Conservation (phyloP, 2,113 vertebrate genomes). For the Cavia aperea region DNA sequence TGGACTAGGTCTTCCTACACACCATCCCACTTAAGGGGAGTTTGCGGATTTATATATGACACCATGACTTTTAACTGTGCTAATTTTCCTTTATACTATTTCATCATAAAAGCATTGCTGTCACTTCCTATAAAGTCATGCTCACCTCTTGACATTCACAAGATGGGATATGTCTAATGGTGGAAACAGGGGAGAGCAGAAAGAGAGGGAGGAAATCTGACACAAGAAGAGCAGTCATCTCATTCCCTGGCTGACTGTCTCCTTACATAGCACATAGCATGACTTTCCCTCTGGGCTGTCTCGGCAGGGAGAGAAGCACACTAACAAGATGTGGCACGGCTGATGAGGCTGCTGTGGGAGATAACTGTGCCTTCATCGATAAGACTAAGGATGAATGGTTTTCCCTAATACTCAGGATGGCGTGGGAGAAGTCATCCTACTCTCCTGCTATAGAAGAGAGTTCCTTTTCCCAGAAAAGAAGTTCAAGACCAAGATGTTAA, state of each 20-base stretch:
- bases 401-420: background rate
- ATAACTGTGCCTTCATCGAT: background rate
- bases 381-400: background rate
- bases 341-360: background rate
- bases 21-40: background rate
- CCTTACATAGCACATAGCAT: background rate
- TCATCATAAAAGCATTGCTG: background rate
- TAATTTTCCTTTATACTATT: background rate
- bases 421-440: background rate
- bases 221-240: background rate
- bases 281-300: background rate
- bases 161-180: background rate
- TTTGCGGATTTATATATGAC: background rate
- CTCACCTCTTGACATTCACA: background rate
- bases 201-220: background rate
- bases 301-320: background rate
- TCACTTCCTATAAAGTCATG: background rate
- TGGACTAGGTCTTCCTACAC: background rate
- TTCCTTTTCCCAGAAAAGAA: background rate
- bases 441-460: background rate
- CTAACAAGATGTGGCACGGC: background rate
- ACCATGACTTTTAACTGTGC: background rate
- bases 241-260: background rate
- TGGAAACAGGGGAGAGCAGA: background rate
- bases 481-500: background rate